Evolutionary conservation across 2,113 vertebrate genomes (phyloP).

Genomic region (Syrrhaptes paradoxus): DNA sequence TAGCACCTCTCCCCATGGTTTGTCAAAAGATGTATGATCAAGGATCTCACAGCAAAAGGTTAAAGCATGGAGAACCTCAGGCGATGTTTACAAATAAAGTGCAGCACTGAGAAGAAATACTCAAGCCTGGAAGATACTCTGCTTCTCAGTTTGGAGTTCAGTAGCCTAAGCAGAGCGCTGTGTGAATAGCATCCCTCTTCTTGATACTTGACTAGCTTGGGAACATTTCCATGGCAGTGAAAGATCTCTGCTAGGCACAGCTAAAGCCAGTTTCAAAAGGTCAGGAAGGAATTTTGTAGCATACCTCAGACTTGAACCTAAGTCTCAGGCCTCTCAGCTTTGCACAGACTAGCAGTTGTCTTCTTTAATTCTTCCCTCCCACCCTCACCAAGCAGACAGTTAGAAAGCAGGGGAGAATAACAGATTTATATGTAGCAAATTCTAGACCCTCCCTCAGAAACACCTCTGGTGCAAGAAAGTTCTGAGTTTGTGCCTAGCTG

Average conservation of each 20-base stretch:
- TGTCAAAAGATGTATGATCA: not conserved
- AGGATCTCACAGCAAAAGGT: not conserved
- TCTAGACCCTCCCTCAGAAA: not conserved
- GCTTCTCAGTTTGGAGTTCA: not conserved
- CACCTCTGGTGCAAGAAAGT: fast-evolving
- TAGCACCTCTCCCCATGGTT: not conserved
- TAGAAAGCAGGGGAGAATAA: not conserved
- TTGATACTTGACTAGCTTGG: not conserved
- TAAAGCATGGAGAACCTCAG: not conserved
- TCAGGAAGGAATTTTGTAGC: not conserved
- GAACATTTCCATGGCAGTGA: not conserved
- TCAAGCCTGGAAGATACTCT: not conserved
- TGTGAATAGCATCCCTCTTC: not conserved
- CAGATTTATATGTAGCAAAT: not conserved
- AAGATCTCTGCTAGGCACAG: not conserved
- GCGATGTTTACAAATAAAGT: not conserved
- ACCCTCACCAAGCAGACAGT: not conserved
- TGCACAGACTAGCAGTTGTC: not conserved
- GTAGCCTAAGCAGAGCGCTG: not conserved
- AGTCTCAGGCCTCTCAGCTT: not conserved
- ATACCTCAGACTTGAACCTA: not conserved
- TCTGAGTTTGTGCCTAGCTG: not conserved
- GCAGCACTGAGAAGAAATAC: not conserved
- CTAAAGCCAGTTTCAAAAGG: not conserved
- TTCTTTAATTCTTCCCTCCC: not conserved